phyloP scores from a whole-genome alignment of 2,888 invertebrate species.

The Nowickia ferox region DNA sequence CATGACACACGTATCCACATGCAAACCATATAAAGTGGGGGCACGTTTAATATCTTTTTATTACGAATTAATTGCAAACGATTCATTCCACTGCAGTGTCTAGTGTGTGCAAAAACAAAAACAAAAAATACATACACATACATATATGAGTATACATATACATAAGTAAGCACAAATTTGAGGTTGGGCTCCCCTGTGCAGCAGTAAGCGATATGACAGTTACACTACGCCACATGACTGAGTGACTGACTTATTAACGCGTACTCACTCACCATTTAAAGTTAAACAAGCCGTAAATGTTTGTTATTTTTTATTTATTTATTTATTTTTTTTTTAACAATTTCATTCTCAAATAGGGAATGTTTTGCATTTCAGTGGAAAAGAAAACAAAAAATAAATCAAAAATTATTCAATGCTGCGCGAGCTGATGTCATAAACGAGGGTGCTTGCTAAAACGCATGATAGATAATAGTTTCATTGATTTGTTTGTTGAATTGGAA shows the following conservation, averaged over 20 bases:
- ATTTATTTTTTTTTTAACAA: constrained; percentile 30
- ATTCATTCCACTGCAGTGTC: constrained; percentile 11
- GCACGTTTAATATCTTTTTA: constrained; percentile 57
- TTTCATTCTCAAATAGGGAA: constrained; percentile 55
- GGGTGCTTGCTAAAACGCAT: constrained; percentile 1
- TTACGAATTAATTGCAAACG: constrained; percentile 8
- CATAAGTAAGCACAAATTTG: neutral
- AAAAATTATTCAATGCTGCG: constrained; percentile 59
- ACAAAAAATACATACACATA: neutral
- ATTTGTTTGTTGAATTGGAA: neutral
- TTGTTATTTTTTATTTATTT: constrained; percentile 20
- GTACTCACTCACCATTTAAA: constrained; percentile 56
- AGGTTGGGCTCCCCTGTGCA: constrained; percentile 43
- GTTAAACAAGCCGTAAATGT: constrained; percentile 56
- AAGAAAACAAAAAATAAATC: constrained; percentile 18
- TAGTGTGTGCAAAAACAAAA: constrained; percentile 2
- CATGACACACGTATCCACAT: neutral
- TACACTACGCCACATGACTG: constrained; percentile 47
- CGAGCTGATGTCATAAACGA: constrained; percentile 65
- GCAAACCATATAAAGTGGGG: constrained; percentile 42
- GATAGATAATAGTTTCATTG: neutral
- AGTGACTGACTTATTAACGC: constrained; percentile 63
- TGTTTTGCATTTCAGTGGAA: constrained; percentile 54
- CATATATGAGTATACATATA: neutral
- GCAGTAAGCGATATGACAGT: constrained; percentile 41